Percentiles rank a stretch among this genome's conserved stretches.
These are phyloP conservation scores for Lasius platythorax DNA, from an alignment of 2,888 invertebrate genomes.

Conservation along the genomic window DNA sequence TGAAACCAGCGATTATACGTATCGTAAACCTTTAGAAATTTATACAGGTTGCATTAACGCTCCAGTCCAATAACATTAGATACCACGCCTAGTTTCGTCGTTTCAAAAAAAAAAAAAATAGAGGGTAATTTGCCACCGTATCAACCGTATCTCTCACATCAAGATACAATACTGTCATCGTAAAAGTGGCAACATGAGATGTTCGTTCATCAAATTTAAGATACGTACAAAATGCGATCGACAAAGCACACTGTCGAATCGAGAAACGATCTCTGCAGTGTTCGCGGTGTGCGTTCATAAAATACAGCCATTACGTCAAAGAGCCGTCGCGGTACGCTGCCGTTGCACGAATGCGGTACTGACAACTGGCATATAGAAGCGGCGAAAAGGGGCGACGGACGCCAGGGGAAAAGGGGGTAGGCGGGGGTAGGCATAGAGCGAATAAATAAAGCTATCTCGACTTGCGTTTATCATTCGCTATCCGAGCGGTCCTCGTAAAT, in stretches of 20 bases:
- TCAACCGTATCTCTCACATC: background rate
- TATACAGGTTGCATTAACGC: background rate
- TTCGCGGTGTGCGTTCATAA: constrained; percentile 53
- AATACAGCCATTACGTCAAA: constrained; percentile 67
- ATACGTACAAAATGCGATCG: background rate
- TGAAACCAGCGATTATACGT: constrained; percentile 12
- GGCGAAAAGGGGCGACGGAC: constrained; percentile 54
- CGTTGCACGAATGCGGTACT: constrained; percentile 64
- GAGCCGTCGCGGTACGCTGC: constrained; percentile 60
- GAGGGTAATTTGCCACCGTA: background rate
- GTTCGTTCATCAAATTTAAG: constrained; percentile 21
- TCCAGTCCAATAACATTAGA: background rate
- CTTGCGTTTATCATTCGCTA: constrained; percentile 88
- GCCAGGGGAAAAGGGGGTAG: constrained; percentile 17
- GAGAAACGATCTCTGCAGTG: background rate
- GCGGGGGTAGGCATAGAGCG: constrained; percentile 86
- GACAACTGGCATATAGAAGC: constrained; percentile 68
- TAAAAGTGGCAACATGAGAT: background rate
- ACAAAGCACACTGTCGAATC: background rate
- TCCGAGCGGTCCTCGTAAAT: constrained; percentile 88
- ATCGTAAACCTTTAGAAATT: constrained; percentile 10
- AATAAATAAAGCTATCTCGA: constrained; percentile 89
- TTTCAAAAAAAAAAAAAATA: background rate
- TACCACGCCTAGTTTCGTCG: background rate
- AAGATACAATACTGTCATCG: background rate